Conservation (phyloP, 92 coral and sea anemone species). For the Paramuricea clavata region DNA sequence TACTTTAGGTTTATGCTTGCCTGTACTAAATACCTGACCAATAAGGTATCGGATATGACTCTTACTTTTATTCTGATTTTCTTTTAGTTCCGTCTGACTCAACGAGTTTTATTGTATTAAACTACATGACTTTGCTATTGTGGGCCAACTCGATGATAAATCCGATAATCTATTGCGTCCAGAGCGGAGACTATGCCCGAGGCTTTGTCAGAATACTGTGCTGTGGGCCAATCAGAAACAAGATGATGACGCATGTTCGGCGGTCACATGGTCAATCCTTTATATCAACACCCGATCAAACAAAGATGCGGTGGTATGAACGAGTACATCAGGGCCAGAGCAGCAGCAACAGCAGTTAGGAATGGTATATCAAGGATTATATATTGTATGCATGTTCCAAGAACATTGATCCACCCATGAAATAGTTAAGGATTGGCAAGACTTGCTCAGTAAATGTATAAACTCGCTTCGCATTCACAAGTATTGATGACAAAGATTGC, state of each 20-base stretch:
- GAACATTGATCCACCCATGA: not conserved
- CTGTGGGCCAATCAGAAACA: slow-evolving; percentile 67
- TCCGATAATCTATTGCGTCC: slow-evolving; percentile 94
- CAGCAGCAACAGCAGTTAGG: slow-evolving; percentile 46
- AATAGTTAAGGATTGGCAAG: no score
- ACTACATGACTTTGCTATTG: slow-evolving; percentile 70
- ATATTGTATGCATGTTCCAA: not conserved
- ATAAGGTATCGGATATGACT: no score
- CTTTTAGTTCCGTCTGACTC: not conserved
- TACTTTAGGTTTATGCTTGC: no score
- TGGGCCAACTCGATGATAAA: slow-evolving; percentile 94
- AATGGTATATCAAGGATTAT: not conserved
- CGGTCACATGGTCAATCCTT: slow-evolving; percentile 36
- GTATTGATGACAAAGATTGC: no score
- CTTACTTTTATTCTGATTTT: no score
- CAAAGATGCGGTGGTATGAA: slow-evolving; percentile 17
- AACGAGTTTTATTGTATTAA: slow-evolving; percentile 40
- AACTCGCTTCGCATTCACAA: no score
- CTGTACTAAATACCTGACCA: no score
- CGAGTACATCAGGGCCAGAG: slow-evolving; percentile 18
- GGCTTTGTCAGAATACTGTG: slow-evolving; percentile 88
- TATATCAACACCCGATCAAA: slow-evolving; percentile 13
- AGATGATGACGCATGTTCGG: slow-evolving; percentile 58
- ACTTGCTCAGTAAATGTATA: no score
- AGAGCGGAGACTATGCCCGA: slow-evolving; percentile 93